Conservation (phyloP, 2,888 invertebrate species). For the Busseola fusca region DNA sequence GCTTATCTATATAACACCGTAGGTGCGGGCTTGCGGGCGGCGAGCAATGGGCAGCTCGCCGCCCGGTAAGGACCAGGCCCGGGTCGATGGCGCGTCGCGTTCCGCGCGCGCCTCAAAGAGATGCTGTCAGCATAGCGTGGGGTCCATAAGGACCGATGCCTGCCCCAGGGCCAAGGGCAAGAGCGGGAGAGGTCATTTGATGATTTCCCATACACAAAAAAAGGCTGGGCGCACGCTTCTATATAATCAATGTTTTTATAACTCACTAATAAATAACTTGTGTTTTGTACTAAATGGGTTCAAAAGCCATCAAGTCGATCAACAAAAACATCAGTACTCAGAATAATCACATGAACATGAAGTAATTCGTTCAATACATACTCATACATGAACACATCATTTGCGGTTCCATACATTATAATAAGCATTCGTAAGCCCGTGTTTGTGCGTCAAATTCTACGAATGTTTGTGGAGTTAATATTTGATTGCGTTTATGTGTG, state of each 20-base stretch:
- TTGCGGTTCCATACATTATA: conserved; percentile 15
- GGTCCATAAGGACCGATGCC: too few relatives aligned
- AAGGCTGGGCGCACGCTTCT: too few relatives aligned
- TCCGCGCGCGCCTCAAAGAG: too few relatives aligned
- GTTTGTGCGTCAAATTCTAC: conserved; percentile 26
- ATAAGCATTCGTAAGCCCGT: conserved; percentile 16
- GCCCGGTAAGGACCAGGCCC: too few relatives aligned
- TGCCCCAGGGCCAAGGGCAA: too few relatives aligned
- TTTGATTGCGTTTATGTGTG: conserved; percentile 22
- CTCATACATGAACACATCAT: conserved; percentile 4
- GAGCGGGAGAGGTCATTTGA: too few relatives aligned
- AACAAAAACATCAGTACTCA: background rate
- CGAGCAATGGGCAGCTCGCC: too few relatives aligned
- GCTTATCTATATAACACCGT: conserved; percentile 1
- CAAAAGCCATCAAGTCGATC: conserved; percentile 12
- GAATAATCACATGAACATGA: conserved; percentile 25
- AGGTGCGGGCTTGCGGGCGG: too few relatives aligned
- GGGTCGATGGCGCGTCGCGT: too few relatives aligned
- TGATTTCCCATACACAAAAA: too few relatives aligned
- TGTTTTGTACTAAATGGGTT: conserved; percentile 17
- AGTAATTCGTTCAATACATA: conserved; percentile 26
- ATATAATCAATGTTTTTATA: conserved; percentile 4
- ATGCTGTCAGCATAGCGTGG: too few relatives aligned
- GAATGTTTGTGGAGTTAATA: conserved; percentile 42
- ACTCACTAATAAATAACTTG: conserved; percentile 10